Evolutionary conservation across 2,797 vertebrate species (phyloP), one percentile per base, ranked within the genome.

Genomic region (Discoglossus pictus): DNA sequence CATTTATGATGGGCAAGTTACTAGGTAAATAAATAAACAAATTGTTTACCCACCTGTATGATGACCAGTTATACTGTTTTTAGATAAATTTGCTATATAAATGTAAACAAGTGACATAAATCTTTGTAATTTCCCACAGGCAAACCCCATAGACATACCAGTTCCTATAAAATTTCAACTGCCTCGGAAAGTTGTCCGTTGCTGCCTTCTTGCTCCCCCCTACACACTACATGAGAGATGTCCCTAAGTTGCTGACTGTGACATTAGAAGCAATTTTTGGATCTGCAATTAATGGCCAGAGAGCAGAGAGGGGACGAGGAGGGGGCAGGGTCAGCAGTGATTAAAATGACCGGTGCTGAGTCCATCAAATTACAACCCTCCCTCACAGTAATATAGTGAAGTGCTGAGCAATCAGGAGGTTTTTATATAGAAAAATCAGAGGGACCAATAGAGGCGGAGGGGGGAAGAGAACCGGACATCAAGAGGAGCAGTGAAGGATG

Each of bases 401-500:
- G 60, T 71, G 68, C 61, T 71, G 68, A 71, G 61, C 61, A 58
- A 64, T 71, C 68, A 71, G 11, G 17, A 64, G 68, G 60, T 58
- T 70, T 58, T 70, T 70, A 70, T 70, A 68, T 43, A 1, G 34
- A 42, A 8, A 36, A 21, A n/a, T n/a, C n/a, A 13, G 50, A 46
- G 2, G 12, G 27, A 62, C n/a, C n/a, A n/a, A n/a, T n/a, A n/a
- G n/a, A n/a, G 39, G 3, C 31, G 21, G 59, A 2, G 0, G 5
- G 42, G 21, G 21, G 10, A 4, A 5, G 20, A 47, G 39, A 4
- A 3, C 5, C 20, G 2, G 47, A 52, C 27, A 0, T 21, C 40
- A 4, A 0, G 0, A 15, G 4, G 10, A n/a, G 18, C 10, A 39
- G 34, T 15, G 9, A 20, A 47, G 35, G 21, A n/a, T n/a, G 16